A percentile compares a stretch with the other conserved stretches of the same genome.
Conservation (phyloP, 2,797 vertebrate genomes). For the Microctenopoma stevenorrisi region DNA sequence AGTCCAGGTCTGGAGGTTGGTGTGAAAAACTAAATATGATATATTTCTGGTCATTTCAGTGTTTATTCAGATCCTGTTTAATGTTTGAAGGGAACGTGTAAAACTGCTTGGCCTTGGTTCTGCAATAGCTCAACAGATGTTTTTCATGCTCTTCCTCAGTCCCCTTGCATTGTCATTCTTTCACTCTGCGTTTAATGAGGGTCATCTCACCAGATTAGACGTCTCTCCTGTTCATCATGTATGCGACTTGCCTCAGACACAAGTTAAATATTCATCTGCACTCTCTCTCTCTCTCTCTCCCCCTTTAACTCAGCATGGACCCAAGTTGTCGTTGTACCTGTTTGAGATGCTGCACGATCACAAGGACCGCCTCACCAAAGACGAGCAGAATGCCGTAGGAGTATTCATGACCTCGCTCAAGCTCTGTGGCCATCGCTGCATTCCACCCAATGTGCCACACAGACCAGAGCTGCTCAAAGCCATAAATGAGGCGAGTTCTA, state of each 20-base stretch:
- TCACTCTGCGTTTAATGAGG: conserved; percentile 22
- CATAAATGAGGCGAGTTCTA: conserved; percentile 87
- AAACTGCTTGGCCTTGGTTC: conserved; percentile 7
- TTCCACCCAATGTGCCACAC: conserved; percentile 86
- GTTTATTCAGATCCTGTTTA: background rate
- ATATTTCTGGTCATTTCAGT: background rate
- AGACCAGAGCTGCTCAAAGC: conserved; percentile 91
- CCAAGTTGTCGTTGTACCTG: conserved; percentile 93
- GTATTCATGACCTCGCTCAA: conserved; percentile 91
- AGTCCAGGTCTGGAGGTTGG: conserved; percentile 92
- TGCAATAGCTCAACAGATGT: conserved; percentile 29
- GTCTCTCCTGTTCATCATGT: conserved; percentile 18
- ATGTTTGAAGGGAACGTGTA: background rate
- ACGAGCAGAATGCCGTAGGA: conserved; percentile 85
- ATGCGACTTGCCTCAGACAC: background rate
- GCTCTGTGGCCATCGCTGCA: conserved; percentile 91
- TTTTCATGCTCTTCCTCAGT: conserved; percentile 25
- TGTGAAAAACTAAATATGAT: background rate
- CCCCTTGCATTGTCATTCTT: conserved; percentile 4
- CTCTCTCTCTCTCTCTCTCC: conserved; percentile 1
- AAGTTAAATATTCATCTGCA: background rate
- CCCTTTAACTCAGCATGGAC: conserved; percentile 87
- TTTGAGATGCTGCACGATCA: conserved; percentile 93
- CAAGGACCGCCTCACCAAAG: conserved; percentile 87
- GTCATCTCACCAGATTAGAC: conserved; percentile 1